Evolutionary conservation across 2,113 vertebrate species (phyloP), one percentile per base, ranked within the genome.

Genomic region (Psilopsiagon aymara): DNA sequence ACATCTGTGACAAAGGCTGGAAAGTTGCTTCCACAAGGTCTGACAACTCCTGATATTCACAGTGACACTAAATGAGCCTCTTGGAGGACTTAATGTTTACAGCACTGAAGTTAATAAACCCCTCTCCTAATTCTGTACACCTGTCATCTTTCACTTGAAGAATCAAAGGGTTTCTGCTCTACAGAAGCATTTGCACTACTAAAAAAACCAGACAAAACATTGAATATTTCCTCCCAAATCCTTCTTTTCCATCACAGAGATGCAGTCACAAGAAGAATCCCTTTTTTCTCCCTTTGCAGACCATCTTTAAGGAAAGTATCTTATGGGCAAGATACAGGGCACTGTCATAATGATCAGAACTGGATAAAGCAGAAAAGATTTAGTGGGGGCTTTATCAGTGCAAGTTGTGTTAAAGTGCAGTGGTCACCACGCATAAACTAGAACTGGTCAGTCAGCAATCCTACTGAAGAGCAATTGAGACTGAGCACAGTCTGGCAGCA

Each of bases 121-220:
- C 25, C 39, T 83, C 90, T 90, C 82, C 90, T 78, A 90, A 94
- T 93, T 96, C 93, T 90, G 82, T 94, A 88, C 95, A 97, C 68
- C 76, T 86, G 90, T 79, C 91, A 94, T 70, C 71, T 90, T 84
- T 78, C 0, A 2, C 88, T 55, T 90, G 88, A 93, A 88, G 71
- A 96, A 96, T 96, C 94, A 95, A 96, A 96, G 88, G 17, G 17
- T 90, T 95, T 87, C 63, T 91, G 81, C 49, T 95, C 70, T 77
- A 90, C 91, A 90, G 78, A 96, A 92, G 90, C 92, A 95, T 94
- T 92, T 91, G 78, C 90, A 93, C 91, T 94, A 85, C 81, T 93
- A 67, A 95, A 95, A 37, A 92, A 91, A 1, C 3, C 69, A 96
- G 75, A 91, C 70, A 79, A 88, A 95, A 91, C 84, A 92, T 4